A percentile compares a stretch with the other conserved stretches of the same genome.
Evolutionary conservation across 1,140 invertebrate genomes (phyloP).

Genomic region (Metaphire vulgaris): DNA sequence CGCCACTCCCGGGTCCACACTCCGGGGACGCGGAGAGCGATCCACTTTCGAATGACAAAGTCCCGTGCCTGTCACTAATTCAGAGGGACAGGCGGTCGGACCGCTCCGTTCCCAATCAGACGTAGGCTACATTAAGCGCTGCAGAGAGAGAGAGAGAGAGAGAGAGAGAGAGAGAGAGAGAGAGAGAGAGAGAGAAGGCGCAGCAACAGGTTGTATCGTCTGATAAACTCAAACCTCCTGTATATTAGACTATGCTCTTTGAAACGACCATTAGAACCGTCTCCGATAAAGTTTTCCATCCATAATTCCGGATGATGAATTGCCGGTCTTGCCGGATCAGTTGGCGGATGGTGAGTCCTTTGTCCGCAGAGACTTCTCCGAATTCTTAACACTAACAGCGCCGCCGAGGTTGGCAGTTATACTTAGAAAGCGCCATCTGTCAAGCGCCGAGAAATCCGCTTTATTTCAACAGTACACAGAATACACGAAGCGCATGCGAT

Average conservation of each 20-base stretch:
- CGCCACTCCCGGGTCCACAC: no score
- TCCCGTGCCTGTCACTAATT: background rate
- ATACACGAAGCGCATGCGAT: no score
- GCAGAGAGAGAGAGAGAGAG: background rate
- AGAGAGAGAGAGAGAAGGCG: background rate
- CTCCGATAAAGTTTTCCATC: background rate
- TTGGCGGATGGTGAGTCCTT: no score
- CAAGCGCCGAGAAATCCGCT: no score
- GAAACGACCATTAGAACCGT: background rate
- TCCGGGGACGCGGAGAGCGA: no score
- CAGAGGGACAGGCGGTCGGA: background rate
- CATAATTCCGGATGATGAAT: background rate
- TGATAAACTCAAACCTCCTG: background rate
- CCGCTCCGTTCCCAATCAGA: background rate
- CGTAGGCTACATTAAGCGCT: background rate
- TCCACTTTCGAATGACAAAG: background rate
- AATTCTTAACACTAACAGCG: no score
- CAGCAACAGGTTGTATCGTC: no score
- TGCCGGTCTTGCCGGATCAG: background rate
- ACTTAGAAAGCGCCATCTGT: no score
- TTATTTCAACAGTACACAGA: no score
- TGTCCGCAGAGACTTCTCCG: no score
- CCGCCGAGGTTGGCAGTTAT: no score
- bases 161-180: background rate
- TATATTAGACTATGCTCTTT: background rate